Evolutionary conservation across 2,888 invertebrate species (phyloP).

Genomic region (Auanema sp.): DNA sequence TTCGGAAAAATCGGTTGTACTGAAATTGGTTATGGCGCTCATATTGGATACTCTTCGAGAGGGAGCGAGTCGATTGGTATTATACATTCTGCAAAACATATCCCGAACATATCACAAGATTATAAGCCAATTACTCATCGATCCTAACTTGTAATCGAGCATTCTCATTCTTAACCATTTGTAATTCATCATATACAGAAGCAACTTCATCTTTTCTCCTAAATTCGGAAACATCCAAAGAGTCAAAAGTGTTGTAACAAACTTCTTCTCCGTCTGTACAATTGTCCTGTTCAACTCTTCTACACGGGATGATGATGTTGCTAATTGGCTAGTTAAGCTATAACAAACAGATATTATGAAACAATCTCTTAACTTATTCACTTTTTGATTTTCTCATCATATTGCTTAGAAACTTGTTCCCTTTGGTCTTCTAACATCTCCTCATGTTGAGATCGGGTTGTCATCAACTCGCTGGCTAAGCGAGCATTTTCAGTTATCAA

Average conservation of each 20-base stretch:
- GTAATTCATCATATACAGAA: slow-evolving; percentile 15
- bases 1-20: slow-evolving; percentile 36
- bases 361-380: slow-evolving; percentile 8
- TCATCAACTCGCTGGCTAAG: slow-evolving; percentile 49
- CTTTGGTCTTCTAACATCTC: slow-evolving; percentile 20
- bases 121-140: slow-evolving; percentile 9
- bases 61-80: slow-evolving; percentile 22
- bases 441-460: slow-evolving; percentile 27
- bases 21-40: slow-evolving; percentile 39
- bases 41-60: slow-evolving; percentile 37
- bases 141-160: slow-evolving; percentile 18
- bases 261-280: slow-evolving; percentile 15
- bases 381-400: slow-evolving; percentile 29
- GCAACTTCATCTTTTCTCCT: slow-evolving; percentile 19
- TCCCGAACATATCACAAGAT: not conserved
- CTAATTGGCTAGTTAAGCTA: slow-evolving; percentile 3
- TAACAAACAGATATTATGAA: slow-evolving; percentile 1
- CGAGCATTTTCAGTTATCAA: slow-evolving; percentile 49
- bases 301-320: slow-evolving; percentile 1
- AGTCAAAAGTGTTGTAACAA: too few species aligned
- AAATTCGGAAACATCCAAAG: slow-evolving; percentile 1
- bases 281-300: slow-evolving; percentile 17
- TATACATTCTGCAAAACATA: slow-evolving; percentile 12
- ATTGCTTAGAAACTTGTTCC: slow-evolving; percentile 26
- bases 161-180: slow-evolving; percentile 12